These are phyloP conservation scores for Odontophorus gujanensis DNA, from an alignment of 2,113 vertebrate genomes.

Conservation along the genomic window DNA sequence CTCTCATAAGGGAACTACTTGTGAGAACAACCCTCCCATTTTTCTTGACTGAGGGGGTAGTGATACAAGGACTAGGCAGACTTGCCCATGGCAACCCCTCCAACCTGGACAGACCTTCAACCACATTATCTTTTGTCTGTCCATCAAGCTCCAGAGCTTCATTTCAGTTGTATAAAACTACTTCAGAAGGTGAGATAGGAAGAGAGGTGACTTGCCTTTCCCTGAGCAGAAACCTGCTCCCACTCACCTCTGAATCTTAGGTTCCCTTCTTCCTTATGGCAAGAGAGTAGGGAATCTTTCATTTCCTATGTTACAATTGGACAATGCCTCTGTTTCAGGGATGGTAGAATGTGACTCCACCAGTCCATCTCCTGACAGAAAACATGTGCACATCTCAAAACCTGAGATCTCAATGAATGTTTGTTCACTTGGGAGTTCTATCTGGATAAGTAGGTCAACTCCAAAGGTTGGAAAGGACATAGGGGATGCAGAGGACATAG, in stretches of 20 bases:
- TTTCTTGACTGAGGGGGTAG: no score
- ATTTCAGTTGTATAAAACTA: no score
- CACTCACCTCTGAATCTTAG: not conserved
- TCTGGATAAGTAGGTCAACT: not conserved
- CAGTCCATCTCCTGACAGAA: not conserved
- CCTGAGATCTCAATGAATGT: not conserved
- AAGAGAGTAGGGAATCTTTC: not conserved
- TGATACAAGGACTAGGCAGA: no score
- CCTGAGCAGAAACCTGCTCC: not conserved
- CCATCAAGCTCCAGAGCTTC: no score
- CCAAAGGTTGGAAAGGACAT: not conserved
- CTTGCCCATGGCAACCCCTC: no score
- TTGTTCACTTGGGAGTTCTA: not conserved
- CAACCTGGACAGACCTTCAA: no score
- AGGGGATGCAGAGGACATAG: not conserved
- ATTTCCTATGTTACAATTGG: not conserved
- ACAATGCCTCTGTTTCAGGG: not conserved
- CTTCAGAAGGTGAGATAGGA: not conserved
- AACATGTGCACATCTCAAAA: not conserved
- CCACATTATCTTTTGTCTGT: no score
- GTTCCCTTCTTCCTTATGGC: not conserved
- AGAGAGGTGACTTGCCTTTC: not conserved
- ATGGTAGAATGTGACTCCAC: not conserved
- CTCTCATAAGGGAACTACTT: no score
- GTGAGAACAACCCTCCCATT: no score